phyloP scores from a whole-genome alignment of 2,797 vertebrate species.

The Craterocephalus amniculus region DNA sequence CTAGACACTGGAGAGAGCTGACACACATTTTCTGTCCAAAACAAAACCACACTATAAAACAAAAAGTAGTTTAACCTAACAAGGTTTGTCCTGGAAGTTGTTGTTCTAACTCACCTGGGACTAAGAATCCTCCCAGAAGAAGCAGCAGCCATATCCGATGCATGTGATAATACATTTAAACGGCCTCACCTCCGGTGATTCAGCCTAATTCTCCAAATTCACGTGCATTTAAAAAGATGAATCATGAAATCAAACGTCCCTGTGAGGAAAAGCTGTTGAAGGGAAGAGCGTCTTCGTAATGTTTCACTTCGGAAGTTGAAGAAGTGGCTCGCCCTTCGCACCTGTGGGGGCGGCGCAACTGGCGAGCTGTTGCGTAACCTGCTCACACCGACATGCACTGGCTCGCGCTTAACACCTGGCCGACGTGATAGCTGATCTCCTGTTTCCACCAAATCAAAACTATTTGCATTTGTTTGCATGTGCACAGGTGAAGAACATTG shows the following conservation, averaged over 20 bases:
- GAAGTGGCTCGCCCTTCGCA: conserved; percentile 13
- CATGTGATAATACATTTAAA: conserved; percentile 52
- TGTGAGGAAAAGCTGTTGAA: background rate
- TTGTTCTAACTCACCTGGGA: conserved; percentile 76
- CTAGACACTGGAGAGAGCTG: no score
- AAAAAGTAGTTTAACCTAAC: no score
- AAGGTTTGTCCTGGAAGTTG: conserved; percentile 58
- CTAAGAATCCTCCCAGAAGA: conserved; percentile 62
- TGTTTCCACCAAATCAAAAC: background rate
- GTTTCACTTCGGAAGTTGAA: background rate
- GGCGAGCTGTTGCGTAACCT: conserved; percentile 35
- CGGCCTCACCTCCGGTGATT: conserved; percentile 3
- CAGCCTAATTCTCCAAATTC: background rate
- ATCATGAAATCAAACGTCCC: background rate
- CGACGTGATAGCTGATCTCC: background rate
- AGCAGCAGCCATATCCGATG: conserved; percentile 65
- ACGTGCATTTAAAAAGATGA: background rate
- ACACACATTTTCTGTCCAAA: background rate
- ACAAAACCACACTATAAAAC: background rate
- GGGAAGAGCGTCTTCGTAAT: rapidly evolving
- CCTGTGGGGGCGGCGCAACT: conserved; percentile 58
- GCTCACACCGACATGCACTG: background rate
- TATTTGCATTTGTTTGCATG: no score
- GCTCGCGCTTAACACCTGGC: background rate
- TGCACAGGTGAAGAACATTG: background rate